Conservation (phyloP, 1,140 invertebrate species). For the Brachionus rotundiformis region DNA sequence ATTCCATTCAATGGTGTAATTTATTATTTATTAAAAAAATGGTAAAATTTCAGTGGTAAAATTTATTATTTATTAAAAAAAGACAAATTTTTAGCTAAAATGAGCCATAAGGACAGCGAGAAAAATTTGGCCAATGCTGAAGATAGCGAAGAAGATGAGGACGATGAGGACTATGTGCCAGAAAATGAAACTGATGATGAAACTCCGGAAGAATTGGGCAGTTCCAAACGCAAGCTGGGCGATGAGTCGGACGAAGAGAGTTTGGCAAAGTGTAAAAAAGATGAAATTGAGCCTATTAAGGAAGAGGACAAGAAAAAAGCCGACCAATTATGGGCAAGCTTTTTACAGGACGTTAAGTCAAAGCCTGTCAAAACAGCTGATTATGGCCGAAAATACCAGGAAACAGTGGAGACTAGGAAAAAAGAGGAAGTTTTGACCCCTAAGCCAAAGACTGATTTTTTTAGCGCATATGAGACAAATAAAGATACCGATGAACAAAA, state of each 20-base stretch:
- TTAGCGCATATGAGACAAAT: constrained; percentile 55
- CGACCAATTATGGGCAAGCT: constrained; percentile 61
- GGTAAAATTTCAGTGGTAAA: too few species aligned
- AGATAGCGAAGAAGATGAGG: constrained; percentile 11
- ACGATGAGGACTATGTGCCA: constrained; percentile 31
- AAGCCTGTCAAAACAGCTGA: constrained; percentile 53
- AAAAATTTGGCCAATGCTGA: not conserved
- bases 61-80: too few species aligned
- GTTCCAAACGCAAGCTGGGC: not conserved
- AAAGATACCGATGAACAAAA: constrained; percentile 25
- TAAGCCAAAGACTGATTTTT: not conserved
- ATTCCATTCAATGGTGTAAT: not conserved
- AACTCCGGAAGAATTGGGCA: not conserved
- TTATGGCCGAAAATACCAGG: constrained; percentile 3
- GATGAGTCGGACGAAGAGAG: not conserved
- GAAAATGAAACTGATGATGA: not conserved
- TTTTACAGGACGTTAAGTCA: constrained; percentile 58
- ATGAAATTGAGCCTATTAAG: constrained; percentile 16
- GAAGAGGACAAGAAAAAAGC: constrained; percentile 58
- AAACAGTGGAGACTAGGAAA: constrained; percentile 41
- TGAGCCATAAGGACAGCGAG: not conserved
- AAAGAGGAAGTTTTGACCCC: constrained; percentile 31
- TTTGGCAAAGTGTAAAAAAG: not conserved
- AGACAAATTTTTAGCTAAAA: not conserved
- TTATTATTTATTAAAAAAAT: too few species aligned